A percentile compares a stretch with the other conserved stretches of the same genome.
Conservation (phyloP, 1,140 invertebrate genomes). For the Drosophila asahinai region DNA sequence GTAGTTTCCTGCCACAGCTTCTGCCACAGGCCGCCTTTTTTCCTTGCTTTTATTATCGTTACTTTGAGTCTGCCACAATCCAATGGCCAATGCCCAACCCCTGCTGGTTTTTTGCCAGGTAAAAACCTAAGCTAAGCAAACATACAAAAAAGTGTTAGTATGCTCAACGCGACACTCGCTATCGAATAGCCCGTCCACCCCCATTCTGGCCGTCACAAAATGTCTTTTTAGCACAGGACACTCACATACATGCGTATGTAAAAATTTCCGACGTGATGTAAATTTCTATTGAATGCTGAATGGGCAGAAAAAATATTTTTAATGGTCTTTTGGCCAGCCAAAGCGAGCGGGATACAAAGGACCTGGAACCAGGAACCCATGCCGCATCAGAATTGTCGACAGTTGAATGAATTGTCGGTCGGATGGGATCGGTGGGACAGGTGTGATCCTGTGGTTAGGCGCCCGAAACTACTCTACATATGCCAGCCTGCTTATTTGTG, state of each 20-base stretch:
- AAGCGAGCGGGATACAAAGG: constrained; percentile 36
- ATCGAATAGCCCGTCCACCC: background rate
- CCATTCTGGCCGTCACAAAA: constrained; percentile 53
- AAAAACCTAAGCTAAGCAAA: constrained; percentile 69
- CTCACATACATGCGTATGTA: constrained; percentile 53
- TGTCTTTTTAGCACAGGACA: constrained; percentile 67
- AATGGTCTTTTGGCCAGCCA: constrained; percentile 69
- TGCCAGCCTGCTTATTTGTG: constrained; percentile 25
- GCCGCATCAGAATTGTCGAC: constrained; percentile 52
- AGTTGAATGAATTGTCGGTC: constrained; percentile 61
- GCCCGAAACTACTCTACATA: constrained; percentile 25
- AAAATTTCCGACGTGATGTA: constrained; percentile 79
- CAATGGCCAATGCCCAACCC: constrained; percentile 21
- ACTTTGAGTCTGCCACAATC: constrained; percentile 49
- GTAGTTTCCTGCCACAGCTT: constrained; percentile 44
- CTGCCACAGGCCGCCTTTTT: constrained; percentile 22
- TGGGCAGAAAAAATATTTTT: constrained; percentile 81
- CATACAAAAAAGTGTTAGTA: constrained; percentile 77
- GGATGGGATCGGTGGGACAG: constrained; percentile 12
- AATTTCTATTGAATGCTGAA: constrained; percentile 84
- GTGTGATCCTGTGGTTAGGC: constrained; percentile 25
- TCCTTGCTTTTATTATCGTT: constrained; percentile 70
- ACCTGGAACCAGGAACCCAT: constrained; percentile 12
- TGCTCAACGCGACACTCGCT: constrained; percentile 63
- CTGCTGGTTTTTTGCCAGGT: constrained; percentile 55